phyloP scores from a whole-genome alignment of 2,888 invertebrate species.

The Sussaba pulchella region DNA sequence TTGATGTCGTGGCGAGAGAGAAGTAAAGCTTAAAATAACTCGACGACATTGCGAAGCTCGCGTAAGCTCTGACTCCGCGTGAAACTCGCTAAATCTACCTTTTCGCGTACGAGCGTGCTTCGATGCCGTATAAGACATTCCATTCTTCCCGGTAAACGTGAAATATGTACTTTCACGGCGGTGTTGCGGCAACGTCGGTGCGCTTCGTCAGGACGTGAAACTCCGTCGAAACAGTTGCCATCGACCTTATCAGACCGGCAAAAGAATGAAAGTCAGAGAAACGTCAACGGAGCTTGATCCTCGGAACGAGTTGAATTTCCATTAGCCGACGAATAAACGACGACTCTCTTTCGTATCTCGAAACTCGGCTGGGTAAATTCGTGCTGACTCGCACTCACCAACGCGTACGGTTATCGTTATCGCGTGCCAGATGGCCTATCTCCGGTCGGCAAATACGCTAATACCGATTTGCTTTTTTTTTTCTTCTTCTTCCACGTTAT shows the following conservation, averaged over 20 bases:
- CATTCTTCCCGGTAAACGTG: conserved; percentile 69
- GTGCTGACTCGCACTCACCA: conserved; percentile 9
- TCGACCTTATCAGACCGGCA: too few species aligned
- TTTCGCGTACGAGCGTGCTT: conserved; percentile 45
- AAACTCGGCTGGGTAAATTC: conserved; percentile 1
- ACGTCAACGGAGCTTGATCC: conserved; percentile 8
- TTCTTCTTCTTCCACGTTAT: conserved; percentile 6
- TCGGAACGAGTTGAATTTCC: conserved; percentile 20
- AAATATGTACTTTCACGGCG: conserved; percentile 77
- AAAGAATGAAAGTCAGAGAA: neutral
- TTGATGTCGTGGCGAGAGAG: conserved; percentile 57
- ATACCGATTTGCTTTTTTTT: conserved; percentile 58
- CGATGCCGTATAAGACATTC: conserved; percentile 59
- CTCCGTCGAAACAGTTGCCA: conserved; percentile 1
- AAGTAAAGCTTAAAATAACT: conserved; percentile 79
- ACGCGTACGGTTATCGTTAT: conserved; percentile 67
- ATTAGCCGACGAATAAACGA: conserved; percentile 1
- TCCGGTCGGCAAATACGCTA: conserved; percentile 61
- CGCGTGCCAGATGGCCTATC: conserved; percentile 69
- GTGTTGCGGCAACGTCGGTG: too few species aligned
- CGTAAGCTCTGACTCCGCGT: conserved; percentile 50
- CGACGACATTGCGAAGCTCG: conserved; percentile 69
- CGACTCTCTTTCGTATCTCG: neutral
- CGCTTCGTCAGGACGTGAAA: conserved; percentile 42
- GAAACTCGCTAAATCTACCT: conserved; percentile 62